Evolutionary conservation across 2,888 invertebrate species (phyloP).

Genomic region (Macaria notata): DNA sequence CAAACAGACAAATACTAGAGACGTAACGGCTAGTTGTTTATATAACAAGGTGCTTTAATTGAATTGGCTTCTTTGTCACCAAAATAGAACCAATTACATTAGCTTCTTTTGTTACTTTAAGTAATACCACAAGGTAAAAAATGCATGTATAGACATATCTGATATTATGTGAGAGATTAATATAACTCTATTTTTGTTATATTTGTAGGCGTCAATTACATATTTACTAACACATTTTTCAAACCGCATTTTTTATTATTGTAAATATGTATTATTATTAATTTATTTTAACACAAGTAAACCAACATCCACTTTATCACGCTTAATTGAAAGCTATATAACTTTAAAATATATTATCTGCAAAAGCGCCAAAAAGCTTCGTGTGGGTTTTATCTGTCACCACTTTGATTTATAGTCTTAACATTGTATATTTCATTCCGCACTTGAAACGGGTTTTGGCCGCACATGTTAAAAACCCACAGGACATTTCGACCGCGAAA

Average conservation of each 20-base stretch:
- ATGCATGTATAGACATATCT: background rate
- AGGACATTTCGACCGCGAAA: conserved; percentile 52
- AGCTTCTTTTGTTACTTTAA: background rate
- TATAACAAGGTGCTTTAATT: conserved; percentile 22
- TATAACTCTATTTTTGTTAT: too few species aligned
- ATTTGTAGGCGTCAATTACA: too few species aligned
- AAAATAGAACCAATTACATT: background rate
- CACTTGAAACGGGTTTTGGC: conserved; percentile 31
- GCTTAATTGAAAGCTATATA: too few species aligned
- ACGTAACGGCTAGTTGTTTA: conserved; percentile 35
- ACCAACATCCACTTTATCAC: too few species aligned
- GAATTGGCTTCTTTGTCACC: conserved; percentile 5
- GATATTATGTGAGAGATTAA: too few species aligned
- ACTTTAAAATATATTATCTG: background rate
- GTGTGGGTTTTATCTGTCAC: conserved; percentile 32
- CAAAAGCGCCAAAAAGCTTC: conserved; percentile 17
- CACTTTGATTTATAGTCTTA: conserved; percentile 28
- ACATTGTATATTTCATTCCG: conserved; percentile 27
- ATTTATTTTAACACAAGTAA: too few species aligned
- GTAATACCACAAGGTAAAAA: background rate
- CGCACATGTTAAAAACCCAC: conserved; percentile 51
- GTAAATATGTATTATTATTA: too few species aligned
- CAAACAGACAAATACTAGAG: conserved; percentile 51
- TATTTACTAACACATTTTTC: too few species aligned
- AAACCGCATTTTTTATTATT: too few species aligned